phyloP scores from a whole-genome alignment of 2,888 invertebrate genomes.

The Taenaris catops region DNA sequence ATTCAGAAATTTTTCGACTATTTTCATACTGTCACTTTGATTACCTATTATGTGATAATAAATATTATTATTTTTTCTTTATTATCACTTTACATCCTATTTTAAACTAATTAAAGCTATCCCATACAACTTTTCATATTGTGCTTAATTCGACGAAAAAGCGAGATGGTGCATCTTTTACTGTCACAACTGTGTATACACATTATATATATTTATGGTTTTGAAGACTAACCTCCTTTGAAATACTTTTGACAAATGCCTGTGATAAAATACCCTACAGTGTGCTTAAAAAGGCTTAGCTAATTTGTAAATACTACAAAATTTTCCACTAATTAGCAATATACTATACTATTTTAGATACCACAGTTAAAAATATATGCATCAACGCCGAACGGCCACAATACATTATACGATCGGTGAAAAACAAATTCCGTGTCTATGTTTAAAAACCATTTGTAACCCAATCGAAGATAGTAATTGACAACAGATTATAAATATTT shows the following conservation, averaged over 20 bases:
- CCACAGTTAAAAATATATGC: neutral
- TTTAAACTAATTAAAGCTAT: conserved; percentile 75
- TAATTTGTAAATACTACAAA: conserved; percentile 10
- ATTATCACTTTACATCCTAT: conserved; percentile 42
- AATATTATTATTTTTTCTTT: conserved; percentile 35
- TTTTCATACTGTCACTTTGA: too few relatives aligned
- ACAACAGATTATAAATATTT: conserved; percentile 51
- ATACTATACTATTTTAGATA: conserved; percentile 6
- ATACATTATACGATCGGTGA: conserved; percentile 13
- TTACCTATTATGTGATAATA: conserved; percentile 23
- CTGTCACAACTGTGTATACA: conserved; percentile 15
- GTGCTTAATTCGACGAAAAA: conserved; percentile 58
- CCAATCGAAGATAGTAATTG: conserved; percentile 63
- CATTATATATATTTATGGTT: conserved; percentile 4
- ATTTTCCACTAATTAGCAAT: conserved; percentile 6
- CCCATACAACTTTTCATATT: conserved; percentile 72
- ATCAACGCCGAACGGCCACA: neutral
- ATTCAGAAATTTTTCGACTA: neutral
- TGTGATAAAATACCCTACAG: conserved; percentile 15
- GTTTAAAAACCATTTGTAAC: conserved; percentile 25
- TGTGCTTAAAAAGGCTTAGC: conserved; percentile 17
- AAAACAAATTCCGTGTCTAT: too few relatives aligned
- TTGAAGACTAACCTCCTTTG: conserved; percentile 13
- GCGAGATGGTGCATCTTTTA: conserved; percentile 30
- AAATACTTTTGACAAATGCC: conserved; percentile 13